phyloP scores from a whole-genome alignment of 2,113 vertebrate genomes.

The Rhea americana region DNA sequence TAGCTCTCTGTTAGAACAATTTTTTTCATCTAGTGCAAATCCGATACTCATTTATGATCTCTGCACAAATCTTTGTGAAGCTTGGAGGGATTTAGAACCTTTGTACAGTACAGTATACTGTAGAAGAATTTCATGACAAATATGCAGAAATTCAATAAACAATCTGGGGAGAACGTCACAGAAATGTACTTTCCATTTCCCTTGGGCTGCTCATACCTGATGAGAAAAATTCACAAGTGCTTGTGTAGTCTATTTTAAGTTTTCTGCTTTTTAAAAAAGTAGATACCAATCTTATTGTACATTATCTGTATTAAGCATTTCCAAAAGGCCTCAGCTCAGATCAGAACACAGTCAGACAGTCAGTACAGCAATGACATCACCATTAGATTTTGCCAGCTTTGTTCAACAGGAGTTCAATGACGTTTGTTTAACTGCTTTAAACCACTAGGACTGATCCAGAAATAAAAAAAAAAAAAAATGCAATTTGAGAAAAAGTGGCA shows the following conservation, averaged over 20 bases:
- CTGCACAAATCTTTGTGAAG: conserved; percentile 49
- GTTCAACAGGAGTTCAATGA: not conserved
- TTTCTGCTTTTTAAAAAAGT: conserved; percentile 20
- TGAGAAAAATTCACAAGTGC: not conserved
- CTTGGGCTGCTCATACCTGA: not conserved
- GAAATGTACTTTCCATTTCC: not conserved
- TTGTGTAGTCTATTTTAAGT: conserved; percentile 12
- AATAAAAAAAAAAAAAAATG: not conserved
- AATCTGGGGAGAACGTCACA: not conserved
- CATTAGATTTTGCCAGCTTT: not conserved
- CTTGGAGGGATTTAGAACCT: conserved; percentile 44
- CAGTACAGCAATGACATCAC: conserved; percentile 2
- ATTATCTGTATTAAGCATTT: conserved; percentile 18
- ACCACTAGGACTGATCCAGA: not conserved
- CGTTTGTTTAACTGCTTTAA: conserved; percentile 22
- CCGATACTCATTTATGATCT: conserved; percentile 59
- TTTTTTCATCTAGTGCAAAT: conserved; percentile 51
- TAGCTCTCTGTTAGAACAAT: conserved; percentile 34
- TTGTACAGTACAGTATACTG: conserved; percentile 31
- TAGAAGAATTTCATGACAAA: conserved; percentile 33
- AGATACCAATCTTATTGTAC: conserved; percentile 3
- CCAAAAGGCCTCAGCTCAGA: not conserved
- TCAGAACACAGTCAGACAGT: not conserved
- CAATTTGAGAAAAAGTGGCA: not conserved
- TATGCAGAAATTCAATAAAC: not conserved